These are phyloP conservation scores for Adelphocoris suturalis DNA, from an alignment of 2,888 invertebrate genomes.

Conservation along the genomic window DNA sequence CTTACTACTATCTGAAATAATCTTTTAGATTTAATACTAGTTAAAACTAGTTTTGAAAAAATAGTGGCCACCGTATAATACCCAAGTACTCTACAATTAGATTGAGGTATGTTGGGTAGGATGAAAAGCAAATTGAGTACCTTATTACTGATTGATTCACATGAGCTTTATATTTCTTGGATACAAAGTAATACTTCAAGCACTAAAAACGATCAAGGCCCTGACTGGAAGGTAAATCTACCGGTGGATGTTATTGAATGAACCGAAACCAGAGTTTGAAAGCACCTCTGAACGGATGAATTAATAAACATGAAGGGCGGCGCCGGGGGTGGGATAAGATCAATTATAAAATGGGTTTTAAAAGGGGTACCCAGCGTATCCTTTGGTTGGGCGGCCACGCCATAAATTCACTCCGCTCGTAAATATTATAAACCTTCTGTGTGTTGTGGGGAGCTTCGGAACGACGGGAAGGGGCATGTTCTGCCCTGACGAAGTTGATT, in stretches of 20 bases:
- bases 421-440: slow-evolving; percentile 1
- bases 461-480: neutral
- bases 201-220: too few relatives aligned
- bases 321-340: neutral
- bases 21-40: too few relatives aligned
- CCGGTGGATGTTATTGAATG: neutral
- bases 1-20: too few relatives aligned
- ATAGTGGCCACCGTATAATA: too few relatives aligned
- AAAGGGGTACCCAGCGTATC: slow-evolving; percentile 22
- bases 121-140: too few relatives aligned
- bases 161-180: too few relatives aligned
- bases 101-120: too few relatives aligned
- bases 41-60: too few relatives aligned
- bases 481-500: neutral
- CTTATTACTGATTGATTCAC: too few relatives aligned
- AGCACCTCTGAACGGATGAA: neutral
- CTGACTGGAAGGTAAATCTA: too few relatives aligned
- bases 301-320: neutral
- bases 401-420: neutral
- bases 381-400: neutral
- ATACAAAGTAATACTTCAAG: too few relatives aligned
- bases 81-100: too few relatives aligned
- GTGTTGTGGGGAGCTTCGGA: neutral
- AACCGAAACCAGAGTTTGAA: neutral
- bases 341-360: slow-evolving; percentile 32